Evolutionary conservation across 2,113 vertebrate genomes (phyloP), one percentile per base, ranked within the genome.

Genomic region (Elanoides forficatus): DNA sequence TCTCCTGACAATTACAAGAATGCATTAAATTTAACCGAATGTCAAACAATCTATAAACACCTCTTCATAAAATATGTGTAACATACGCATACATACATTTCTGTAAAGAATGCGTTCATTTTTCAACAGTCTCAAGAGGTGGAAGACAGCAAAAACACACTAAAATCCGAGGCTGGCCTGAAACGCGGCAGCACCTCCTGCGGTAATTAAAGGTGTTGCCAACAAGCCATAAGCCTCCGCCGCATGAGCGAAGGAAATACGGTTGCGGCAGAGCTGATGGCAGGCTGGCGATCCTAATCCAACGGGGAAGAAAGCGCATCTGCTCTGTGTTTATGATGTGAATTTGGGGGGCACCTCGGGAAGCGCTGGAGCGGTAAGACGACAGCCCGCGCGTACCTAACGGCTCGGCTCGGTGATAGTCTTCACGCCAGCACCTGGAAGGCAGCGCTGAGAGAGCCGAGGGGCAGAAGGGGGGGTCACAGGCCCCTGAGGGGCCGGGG

Each of bases 81-180:
- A 27, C 11, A 10, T 5, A 11, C 0, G 19, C 15, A 34, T 6
- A 30, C 6, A 0, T 5, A 12, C 3, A n/a, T n/a, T 86, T 55
- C 32, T 20, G 19, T 42, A 12, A n/a, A 60, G 40, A 42, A n/a
- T 0, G 10, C 2, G 1, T 26, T 32, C 12, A 55, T 65, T 6
- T 26, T 26, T 66, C 66, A 48, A 34, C n/a, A 20, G 36, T 7
- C 58, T 34, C 4, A 8, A 55, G 65, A 55, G 40, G 59, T 4
- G 6, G 60, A 8, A 43, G 23, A 23, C 29, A 9, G 83, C 38
- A 42, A 43, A 40, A 60, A 4, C 34, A 29, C 56, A 2, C 22
- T 15, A 2, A 30, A 7, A 20, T 0, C 29, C 40, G 9, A 21
- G 68, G 29, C 62, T 13, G 43, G 4, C 52, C 50, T 6, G 86